These are phyloP conservation scores for Leptoclinus maculatus DNA, from an alignment of 2,797 vertebrate species.

Conservation along the genomic window DNA sequence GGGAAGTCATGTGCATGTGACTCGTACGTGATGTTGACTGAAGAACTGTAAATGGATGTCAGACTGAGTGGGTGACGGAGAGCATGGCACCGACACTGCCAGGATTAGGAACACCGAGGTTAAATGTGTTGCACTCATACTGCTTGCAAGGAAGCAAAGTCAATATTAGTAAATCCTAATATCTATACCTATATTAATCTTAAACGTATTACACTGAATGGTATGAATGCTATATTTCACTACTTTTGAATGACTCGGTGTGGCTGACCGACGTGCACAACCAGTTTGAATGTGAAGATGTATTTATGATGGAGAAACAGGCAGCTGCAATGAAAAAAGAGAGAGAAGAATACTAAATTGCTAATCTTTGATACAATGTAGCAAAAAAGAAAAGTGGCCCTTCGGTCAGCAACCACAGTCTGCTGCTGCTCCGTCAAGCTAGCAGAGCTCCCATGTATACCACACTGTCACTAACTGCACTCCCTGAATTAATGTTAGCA, in stretches of 20 bases:
- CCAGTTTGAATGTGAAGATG: neutral
- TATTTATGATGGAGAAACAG: neutral
- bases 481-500: no score
- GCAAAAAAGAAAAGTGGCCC: neutral
- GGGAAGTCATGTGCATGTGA: constrained; percentile 36
- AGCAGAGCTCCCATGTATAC: no score
- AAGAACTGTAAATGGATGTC: constrained; percentile 50
- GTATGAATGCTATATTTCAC: neutral
- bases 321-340: neutral
- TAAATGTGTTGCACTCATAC: constrained; percentile 23
- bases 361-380: neutral
- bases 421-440: no score
- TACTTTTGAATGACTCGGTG: neutral
- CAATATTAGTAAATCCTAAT: neutral
- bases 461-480: no score
- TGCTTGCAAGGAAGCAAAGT: constrained; percentile 8
- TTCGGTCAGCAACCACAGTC: neutral
- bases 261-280: neutral
- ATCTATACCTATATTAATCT: neutral
- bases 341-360: neutral
- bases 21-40: constrained; percentile 43
- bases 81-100: constrained; percentile 10
- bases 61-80: constrained; percentile 15
- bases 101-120: constrained; percentile 36
- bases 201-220: neutral